Evolutionary conservation across 2,113 vertebrate species (phyloP).

Genomic region (Chelonoidis abingdonii): DNA sequence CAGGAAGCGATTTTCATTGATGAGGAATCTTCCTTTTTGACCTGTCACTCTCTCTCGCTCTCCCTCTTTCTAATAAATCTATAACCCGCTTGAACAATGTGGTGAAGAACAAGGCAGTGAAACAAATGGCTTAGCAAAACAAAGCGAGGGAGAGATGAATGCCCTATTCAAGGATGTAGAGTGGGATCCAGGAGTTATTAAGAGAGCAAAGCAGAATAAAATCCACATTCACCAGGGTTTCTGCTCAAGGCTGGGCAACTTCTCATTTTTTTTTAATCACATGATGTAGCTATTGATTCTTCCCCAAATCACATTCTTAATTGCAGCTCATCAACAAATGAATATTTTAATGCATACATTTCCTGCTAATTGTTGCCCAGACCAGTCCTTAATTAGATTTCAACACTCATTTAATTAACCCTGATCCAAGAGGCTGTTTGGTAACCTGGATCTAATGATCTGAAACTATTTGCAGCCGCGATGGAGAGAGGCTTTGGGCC

Average conservation of each 20-base stretch:
- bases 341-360: conserved; percentile 82
- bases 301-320: conserved; percentile 74
- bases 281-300: conserved; percentile 72
- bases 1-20: conserved; percentile 45
- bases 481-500: conserved; percentile 1
- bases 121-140: conserved; percentile 62
- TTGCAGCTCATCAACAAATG: conserved; percentile 79
- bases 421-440: conserved; percentile 70
- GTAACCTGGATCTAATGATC: conserved; percentile 72
- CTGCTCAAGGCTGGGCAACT: conserved; percentile 32
- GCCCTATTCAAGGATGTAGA: conserved; percentile 16
- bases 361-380: conserved; percentile 78
- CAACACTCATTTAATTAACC: conserved; percentile 80
- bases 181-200: conserved; percentile 18
- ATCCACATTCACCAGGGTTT: neutral
- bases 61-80: conserved; percentile 59
- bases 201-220: conserved; percentile 6
- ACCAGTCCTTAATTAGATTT: conserved; percentile 78
- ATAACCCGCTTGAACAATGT: conserved; percentile 55
- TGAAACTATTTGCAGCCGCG: conserved; percentile 58
- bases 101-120: conserved; percentile 21
- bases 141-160: conserved; percentile 41
- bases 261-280: conserved; percentile 53
- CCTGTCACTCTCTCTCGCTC: conserved; percentile 34
- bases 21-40: conserved; percentile 61